These are phyloP conservation scores for Sminthurinus aureus DNA, from an alignment of 2,888 invertebrate species.

Conservation along the genomic window DNA sequence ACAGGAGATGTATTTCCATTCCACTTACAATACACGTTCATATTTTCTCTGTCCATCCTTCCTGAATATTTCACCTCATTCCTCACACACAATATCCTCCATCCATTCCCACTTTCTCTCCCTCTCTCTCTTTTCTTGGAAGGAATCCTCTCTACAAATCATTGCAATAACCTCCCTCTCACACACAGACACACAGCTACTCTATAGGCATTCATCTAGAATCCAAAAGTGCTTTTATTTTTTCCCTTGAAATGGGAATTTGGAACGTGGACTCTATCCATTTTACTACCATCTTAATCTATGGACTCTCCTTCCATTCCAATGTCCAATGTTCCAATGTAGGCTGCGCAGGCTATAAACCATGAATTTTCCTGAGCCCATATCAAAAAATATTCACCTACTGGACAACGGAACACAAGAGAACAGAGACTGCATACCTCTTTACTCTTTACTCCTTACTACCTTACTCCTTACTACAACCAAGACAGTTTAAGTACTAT, in stretches of 20 bases:
- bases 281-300: conserved; percentile 17
- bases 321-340: neutral
- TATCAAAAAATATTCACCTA: no score
- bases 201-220: neutral
- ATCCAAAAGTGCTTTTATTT: neutral
- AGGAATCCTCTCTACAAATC: conserved; percentile 21
- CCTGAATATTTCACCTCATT: conserved; percentile 46
- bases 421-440: no score
- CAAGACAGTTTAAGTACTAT: no score
- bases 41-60: conserved; percentile 46
- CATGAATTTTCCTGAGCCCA: no score
- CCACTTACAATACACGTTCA: conserved; percentile 35
- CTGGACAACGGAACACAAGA: no score
- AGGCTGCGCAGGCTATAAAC: no score
- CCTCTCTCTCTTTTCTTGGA: neutral
- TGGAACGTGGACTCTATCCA: neutral
- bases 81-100: conserved; percentile 42
- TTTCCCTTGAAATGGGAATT: neutral
- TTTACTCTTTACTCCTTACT: no score
- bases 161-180: conserved; percentile 15
- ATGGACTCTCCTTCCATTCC: conserved; percentile 12
- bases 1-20: conserved; percentile 33
- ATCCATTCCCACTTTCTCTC: conserved; percentile 6
- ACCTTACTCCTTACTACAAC: no score
- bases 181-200: neutral